Conservation (phyloP, 2,888 invertebrate species). For the Eupithecia inturbata region DNA sequence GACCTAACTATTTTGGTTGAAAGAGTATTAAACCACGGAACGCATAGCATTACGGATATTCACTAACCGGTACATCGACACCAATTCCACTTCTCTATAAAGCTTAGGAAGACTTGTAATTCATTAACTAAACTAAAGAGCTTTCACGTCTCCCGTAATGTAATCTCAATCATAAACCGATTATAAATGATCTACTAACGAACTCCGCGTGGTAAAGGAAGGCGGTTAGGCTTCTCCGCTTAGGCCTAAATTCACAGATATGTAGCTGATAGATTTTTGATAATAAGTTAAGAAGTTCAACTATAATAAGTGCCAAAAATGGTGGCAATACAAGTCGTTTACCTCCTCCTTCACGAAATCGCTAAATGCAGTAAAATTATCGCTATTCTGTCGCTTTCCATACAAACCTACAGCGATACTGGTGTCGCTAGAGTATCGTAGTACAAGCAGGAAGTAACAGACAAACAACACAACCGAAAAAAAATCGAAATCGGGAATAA, state of each 20-base stretch:
- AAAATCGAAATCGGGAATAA: too few relatives aligned
- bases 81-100: background rate
- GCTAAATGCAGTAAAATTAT: too few relatives aligned
- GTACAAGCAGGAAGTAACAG: too few relatives aligned
- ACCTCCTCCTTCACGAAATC: too few relatives aligned
- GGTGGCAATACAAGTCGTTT: too few relatives aligned
- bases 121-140: constrained; percentile 48
- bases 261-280: background rate
- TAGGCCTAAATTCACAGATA: constrained; percentile 1
- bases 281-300: background rate
- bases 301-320: too few relatives aligned
- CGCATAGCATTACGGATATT: background rate
- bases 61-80: too few relatives aligned
- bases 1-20: background rate
- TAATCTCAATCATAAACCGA: constrained; percentile 61
- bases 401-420: too few relatives aligned
- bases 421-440: too few relatives aligned
- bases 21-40: background rate
- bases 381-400: too few relatives aligned
- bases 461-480: too few relatives aligned
- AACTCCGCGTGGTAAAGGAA: constrained; percentile 52
- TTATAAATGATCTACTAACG: constrained; percentile 72
- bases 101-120: background rate
- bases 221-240: constrained; percentile 12
- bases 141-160: constrained; percentile 54